A percentile compares a stretch with the other conserved stretches of the same genome.
phyloP scores from a whole-genome alignment of 2,888 invertebrate genomes.

The Euproctis similis region DNA sequence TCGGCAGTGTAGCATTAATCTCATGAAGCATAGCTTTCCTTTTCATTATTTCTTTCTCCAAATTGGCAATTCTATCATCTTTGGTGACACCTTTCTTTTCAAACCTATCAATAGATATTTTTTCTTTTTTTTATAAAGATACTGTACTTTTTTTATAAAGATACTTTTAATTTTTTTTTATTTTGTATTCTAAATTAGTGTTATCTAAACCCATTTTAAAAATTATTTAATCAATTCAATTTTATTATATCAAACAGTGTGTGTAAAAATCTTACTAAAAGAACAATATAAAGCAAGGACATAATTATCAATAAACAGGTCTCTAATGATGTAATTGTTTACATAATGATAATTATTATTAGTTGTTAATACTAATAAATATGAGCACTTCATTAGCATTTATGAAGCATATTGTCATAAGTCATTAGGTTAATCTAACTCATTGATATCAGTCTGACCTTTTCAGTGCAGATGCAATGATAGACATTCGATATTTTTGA shows the following conservation, averaged over 20 bases:
- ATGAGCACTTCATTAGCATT: too few species aligned
- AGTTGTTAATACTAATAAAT: too few species aligned
- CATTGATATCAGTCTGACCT: slow-evolving; percentile 77
- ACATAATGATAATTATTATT: too few species aligned
- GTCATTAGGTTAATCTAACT: slow-evolving; percentile 10
- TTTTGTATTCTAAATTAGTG: not conserved
- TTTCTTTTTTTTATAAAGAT: too few species aligned
- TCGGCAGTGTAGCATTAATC: slow-evolving; percentile 94
- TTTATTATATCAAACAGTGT: too few species aligned
- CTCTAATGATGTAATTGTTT: too few species aligned
- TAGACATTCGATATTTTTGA: slow-evolving; percentile 91
- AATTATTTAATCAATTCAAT: too few species aligned
- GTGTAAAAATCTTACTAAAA: too few species aligned
- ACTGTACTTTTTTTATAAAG: too few species aligned
- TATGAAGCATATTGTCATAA: slow-evolving; percentile 15
- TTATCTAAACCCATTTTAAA: too few species aligned
- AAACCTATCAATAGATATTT: slow-evolving; percentile 32
- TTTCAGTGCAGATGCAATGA: slow-evolving; percentile 85
- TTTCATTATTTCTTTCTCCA: slow-evolving; percentile 87
- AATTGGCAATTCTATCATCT: slow-evolving; percentile 73
- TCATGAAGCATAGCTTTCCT: slow-evolving; percentile 91
- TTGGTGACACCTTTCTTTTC: slow-evolving; percentile 62
- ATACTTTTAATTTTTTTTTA: not conserved
- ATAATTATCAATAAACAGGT: too few species aligned
- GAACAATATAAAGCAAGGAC: too few species aligned